phyloP scores from a whole-genome alignment of 2,113 vertebrate species.

The Oryzias woworae region DNA sequence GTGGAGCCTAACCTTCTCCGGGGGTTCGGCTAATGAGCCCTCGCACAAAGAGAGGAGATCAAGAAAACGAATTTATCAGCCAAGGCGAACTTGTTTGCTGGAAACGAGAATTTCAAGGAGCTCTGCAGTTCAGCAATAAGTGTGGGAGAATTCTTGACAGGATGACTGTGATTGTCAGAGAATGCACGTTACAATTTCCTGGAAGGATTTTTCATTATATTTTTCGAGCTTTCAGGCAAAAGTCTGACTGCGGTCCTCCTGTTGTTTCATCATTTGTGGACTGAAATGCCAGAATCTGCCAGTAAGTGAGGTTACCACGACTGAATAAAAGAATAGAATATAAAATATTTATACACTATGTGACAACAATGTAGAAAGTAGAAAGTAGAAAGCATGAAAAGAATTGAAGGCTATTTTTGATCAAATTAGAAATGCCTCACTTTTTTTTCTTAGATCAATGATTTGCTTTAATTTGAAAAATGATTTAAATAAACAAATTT shows the following conservation, averaged over 20 bases:
- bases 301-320: neutral
- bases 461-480: no score
- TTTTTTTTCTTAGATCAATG: no score
- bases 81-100: conserved; percentile 27
- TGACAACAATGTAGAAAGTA: no score
- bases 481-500: no score
- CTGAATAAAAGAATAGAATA: no score
- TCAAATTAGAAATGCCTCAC: no score
- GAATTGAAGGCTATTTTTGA: no score
- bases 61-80: conserved; percentile 1
- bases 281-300: conserved; percentile 9
- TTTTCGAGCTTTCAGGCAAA: conserved; percentile 11
- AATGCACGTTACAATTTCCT: conserved; percentile 27
- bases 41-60: conserved; percentile 21
- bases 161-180: conserved; percentile 10
- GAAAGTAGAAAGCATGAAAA: no score
- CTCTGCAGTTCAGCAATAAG: conserved; percentile 14
- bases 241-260: conserved; percentile 12
- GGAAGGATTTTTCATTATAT: conserved; percentile 23
- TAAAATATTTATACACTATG: no score
- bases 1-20: conserved; percentile 33
- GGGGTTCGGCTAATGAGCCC: conserved; percentile 45
- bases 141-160: conserved; percentile 28
- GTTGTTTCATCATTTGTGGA: neutral
- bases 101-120: conserved; percentile 8